Conservation (phyloP, 92 coral and sea anemone genomes). For the Hydrozoanthus gracilis region DNA sequence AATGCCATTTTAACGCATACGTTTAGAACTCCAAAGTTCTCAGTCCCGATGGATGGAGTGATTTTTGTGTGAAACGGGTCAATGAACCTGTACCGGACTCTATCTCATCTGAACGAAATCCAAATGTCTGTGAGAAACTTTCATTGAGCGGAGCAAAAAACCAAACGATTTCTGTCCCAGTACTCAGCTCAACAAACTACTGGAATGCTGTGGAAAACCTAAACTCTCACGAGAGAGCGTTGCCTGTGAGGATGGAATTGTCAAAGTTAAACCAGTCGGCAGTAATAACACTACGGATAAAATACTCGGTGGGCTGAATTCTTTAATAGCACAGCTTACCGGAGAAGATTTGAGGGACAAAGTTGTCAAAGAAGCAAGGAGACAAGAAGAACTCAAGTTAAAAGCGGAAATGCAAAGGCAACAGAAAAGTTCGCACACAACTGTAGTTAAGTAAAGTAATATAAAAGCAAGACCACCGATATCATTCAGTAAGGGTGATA, state of each 20-base stretch:
- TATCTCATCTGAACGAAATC: not conserved
- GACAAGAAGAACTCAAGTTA: not conserved
- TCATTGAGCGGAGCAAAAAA: not conserved
- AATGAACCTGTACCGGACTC: conserved; percentile 27
- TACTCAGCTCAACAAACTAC: not conserved
- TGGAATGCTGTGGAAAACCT: not conserved
- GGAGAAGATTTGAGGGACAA: conserved; percentile 13
- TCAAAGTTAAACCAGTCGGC: not conserved
- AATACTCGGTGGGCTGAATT: not conserved
- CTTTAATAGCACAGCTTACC: conserved; percentile 1
- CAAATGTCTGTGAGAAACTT: not conserved
- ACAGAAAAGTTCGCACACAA: not conserved
- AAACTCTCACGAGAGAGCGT: not conserved
- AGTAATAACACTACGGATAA: not conserved
- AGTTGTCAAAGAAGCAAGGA: not conserved
- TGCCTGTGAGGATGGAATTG: not conserved
- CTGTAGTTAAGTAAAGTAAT: not conserved
- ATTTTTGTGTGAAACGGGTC: conserved; percentile 28
- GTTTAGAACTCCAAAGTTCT: conserved; percentile 18
- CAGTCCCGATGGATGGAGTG: conserved; percentile 29
- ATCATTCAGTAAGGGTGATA: too few relatives aligned
- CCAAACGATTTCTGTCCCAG: conserved; percentile 5
- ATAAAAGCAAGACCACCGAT: too few relatives aligned
- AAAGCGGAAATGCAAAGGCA: not conserved
- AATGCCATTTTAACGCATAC: conserved; percentile 36